Base-by-base conservation (phyloP, 64 coral and sea anemone species). In the Catalaphyllia jardinei region DNA sequence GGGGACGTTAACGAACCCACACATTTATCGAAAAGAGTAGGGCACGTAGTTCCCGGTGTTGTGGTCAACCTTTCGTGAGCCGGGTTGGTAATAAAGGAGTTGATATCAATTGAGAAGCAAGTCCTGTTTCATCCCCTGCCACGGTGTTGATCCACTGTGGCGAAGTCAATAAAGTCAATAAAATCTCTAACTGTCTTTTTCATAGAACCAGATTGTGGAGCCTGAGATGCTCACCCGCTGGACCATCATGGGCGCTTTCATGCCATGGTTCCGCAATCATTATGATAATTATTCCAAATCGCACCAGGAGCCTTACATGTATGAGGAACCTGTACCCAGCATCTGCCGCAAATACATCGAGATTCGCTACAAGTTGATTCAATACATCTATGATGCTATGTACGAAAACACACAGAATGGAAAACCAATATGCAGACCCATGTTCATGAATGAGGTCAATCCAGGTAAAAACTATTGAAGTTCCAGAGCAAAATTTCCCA, bases 311-410 rank as follows among this genome's bases (percentile, higher is more conserved):
- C 93, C 88, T 16, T 94, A 87, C 76, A 57, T 51, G 17, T 94
- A 94, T 31, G 49, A 57, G 1, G 93, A 94, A 20, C 93, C 93
- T 2, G 83, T 91, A 1, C 93, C 93, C 4, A 90, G 20, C 20
- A 94, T 94, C 60, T 94, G 93, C 82, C 93, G 93, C 52, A 94
- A 94, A 83, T 94, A 94, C 71, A 94, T 94, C 65, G 88, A 94
- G 83, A 60, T 94, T 67, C 82, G 93, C 0, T 94, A 94, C 76
- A 75, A 69, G 18, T 35, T 94, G 76, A 94, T 91, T 10, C 88
- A 91, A 77, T 94, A 91, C 22, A 94, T 91, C 65, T 94, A 94
- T 17, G 93, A 94, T 64, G 88, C 93, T 0, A 94, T 94, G 93
- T 94, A 80, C 55, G 93, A 91, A 35, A 94, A 94, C 22, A 91